Evolutionary conservation across 2,797 vertebrate species (phyloP), one percentile per base, ranked within the genome.

Genomic region (Melopsittacus undulatus): DNA sequence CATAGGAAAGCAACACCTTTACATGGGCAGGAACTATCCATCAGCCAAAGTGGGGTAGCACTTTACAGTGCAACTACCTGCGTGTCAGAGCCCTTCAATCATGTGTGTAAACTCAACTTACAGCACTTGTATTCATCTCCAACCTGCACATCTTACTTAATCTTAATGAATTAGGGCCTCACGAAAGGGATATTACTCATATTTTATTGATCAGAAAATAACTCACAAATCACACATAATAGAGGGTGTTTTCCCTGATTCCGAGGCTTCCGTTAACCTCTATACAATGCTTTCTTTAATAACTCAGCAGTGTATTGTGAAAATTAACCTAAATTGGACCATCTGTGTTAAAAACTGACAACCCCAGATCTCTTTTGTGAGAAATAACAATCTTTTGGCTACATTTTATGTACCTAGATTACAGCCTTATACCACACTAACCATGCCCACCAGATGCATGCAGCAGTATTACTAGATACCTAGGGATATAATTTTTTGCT

Each of bases 261-360:
- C 64, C 21, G 61, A 84, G 86, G 56, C 74, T 90, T 89, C 74
- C 73, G 40, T 79, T 90, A 86, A 83, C 48, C 18, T 73, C 36
- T 63, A 0, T 26, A 26, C 3, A 3, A 64, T 36, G 10, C 43
- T 74, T 92, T 84, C 30, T 77, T 82, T 83, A 61, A 78, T 76
- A 89, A 68, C 45, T 38, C 45, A 59, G 24, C 38, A 72, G 24
- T 1, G 2, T 34, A 45, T 57, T 78, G 56, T 11, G 17, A 92
- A 93, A 93, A 94, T 78, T 94, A 93, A 83, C 51, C 59, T 18
- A n/a, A 51, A 92, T 68, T 48, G 87, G 70, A 59, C 51, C 19
- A 10, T 56, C n/a, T 4, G 0, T 13, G 43, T 76, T 57, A 67
- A 90, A 92, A 93, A 48, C 36, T 89, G 92, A 63, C 61, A 83